These are phyloP conservation scores for Hesperophylax magnus DNA, from an alignment of 1,140 invertebrate genomes.

Conservation along the genomic window DNA sequence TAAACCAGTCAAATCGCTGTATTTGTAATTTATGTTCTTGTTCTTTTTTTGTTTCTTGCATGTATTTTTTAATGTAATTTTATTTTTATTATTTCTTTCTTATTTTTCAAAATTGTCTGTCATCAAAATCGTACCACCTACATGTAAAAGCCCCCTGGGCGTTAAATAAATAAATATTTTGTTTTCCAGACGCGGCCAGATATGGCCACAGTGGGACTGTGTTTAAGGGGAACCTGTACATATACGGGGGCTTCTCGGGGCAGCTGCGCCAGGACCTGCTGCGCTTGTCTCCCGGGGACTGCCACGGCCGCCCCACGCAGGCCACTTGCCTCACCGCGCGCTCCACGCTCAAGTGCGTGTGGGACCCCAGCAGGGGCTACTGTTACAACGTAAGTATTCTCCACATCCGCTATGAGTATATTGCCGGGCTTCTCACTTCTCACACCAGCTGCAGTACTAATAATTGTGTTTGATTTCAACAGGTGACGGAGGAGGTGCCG, in stretches of 20 bases:
- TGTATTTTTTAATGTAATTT: too few species aligned
- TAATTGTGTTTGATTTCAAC: too few species aligned
- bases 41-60: too few species aligned
- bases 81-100: too few species aligned
- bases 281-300: slow-evolving; percentile 83
- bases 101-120: too few species aligned
- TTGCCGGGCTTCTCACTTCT: too few species aligned
- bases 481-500: slow-evolving; percentile 64
- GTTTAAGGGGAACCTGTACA: slow-evolving; percentile 82
- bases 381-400: slow-evolving; percentile 73
- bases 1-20: too few species aligned
- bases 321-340: slow-evolving; percentile 77
- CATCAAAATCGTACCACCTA: too few species aligned
- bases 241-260: slow-evolving; percentile 87
- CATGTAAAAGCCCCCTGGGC: too few species aligned
- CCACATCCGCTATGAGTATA: not conserved
- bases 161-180: too few species aligned
- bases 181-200: slow-evolving; percentile 77
- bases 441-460: too few species aligned
- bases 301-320: slow-evolving; percentile 74
- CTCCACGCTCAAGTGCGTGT: slow-evolving; percentile 86
- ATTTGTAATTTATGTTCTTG: too few species aligned
- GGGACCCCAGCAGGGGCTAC: slow-evolving; percentile 76
- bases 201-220: slow-evolving; percentile 86
- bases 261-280: slow-evolving; percentile 87